These are phyloP conservation scores for Caerostris extrusa DNA, from an alignment of 1,140 invertebrate species.

Conservation along the genomic window DNA sequence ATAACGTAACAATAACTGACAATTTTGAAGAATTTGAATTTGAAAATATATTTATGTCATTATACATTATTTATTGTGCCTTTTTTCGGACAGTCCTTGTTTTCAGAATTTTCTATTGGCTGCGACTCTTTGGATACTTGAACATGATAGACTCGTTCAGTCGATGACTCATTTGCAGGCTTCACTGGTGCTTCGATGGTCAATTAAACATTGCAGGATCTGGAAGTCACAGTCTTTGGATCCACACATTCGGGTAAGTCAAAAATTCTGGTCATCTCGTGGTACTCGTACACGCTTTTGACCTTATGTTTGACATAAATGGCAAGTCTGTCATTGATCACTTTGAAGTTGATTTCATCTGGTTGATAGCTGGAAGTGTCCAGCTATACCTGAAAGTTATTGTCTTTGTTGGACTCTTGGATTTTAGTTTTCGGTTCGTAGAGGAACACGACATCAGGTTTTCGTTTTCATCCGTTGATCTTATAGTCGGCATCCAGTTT, in stretches of 20 bases:
- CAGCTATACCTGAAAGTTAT: conserved; percentile 56
- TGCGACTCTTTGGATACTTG: neutral
- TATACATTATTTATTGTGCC: neutral
- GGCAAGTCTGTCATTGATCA: conserved; percentile 57
- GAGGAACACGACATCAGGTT: neutral
- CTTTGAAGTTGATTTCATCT: conserved; percentile 52
- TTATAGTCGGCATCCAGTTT: neutral
- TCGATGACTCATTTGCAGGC: neutral
- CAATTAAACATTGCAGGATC: conserved; percentile 14
- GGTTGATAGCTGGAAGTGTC: conserved; percentile 64
- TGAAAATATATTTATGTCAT: no score
- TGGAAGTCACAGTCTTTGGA: conserved; percentile 24
- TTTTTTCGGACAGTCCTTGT: neutral
- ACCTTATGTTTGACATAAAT: conserved; percentile 67
- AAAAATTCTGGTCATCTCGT: conserved; percentile 47
- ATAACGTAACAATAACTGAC: no score
- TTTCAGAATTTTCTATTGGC: neutral
- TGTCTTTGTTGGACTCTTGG: neutral
- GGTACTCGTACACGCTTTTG: conserved; percentile 54
- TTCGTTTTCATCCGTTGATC: neutral
- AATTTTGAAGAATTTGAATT: no score
- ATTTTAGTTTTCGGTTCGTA: conserved; percentile 52
- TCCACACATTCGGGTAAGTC: conserved; percentile 20
- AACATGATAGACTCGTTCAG: neutral
- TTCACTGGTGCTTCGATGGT: conserved; percentile 63